Evolutionary conservation across 1,140 invertebrate genomes (phyloP), one percentile per base, ranked within the genome.

Genomic region (Sminthurides bifidus): DNA sequence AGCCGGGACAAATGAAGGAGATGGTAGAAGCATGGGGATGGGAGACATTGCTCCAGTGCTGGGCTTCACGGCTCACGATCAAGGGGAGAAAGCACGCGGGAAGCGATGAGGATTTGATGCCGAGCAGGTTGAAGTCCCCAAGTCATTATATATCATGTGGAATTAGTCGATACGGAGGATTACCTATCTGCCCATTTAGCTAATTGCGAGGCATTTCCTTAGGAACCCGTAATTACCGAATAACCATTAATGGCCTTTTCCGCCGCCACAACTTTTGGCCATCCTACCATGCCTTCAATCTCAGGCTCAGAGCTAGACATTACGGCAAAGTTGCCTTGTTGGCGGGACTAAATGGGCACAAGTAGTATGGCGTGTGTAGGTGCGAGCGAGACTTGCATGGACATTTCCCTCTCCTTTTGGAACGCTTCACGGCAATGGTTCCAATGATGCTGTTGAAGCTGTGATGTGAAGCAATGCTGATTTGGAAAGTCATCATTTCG

Each of bases 121-220:
- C n/a, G 30, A 45, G 43, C 29, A 38, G 45, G 24, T 43, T 40
- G 52, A 58, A 58, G 56, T 58, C 56, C 56, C 56, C 56, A 50
- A 56, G 56, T 53, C 56, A 53, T 58, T 51, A 52, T 59, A 62
- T 59, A 59, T 62, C 60, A 58, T 59, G 52, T 59, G 53, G 60
- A 62, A 62, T 62, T 62, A 62, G 56, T 52, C 57, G 52, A 59
- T 59, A 59, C 50, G 54, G 54, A n/a, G 60, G 56, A 59, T 62
- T 59, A 59, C 52, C 40, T 59, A 56, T 56, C 58, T 59, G 52
- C 33, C 57, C 60, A 62, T 62, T 62, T 62, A 62, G 56, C 56
- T 62, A 62, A 62, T 62, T 62, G 60, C 60, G 56, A 56, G 55
- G 60, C 57, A 62, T 54, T 57, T 59, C 58, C 45, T n/a, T 44